Evolutionary conservation across 2,113 vertebrate species (phyloP), one percentile per base, ranked within the genome.

Genomic region (Osmerus eperlanus): DNA sequence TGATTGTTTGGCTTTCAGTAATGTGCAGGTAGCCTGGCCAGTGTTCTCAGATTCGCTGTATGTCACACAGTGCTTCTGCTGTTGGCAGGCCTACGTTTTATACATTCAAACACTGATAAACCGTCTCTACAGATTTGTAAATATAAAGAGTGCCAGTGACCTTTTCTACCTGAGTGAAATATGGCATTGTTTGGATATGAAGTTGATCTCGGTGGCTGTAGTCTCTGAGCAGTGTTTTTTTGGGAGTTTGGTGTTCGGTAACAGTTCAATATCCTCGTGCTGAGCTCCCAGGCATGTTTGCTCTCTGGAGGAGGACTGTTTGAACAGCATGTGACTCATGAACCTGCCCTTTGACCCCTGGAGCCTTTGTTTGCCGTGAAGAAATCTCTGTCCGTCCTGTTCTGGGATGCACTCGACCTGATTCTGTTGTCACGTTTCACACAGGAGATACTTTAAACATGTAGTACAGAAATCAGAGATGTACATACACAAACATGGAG

Each of bases 251-350:
- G 19, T 71, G 55, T 52, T 68, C 56, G 54, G 56, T 85, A 79
- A 47, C 12, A 23, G 66, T 80, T 67, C 32, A 36, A 64, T 65
- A 59, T 81, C 71, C 53, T 73, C 32, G 65, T 77, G 56, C 65
- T 71, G 6, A 28, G 61, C 74, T 81, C 64, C 32, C 23, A 78
- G 80, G 71, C 61, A 32, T 87, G 84, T 86, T 89, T 88, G 83
- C 76, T 85, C 66, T 68, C 56, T 72, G 32, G 21, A 63, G 32
- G 21, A 63, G 65, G 70, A 77, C 66, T 80, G 72, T 87, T 88
- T 87, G 75, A 80, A 73, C 80, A 76, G 66, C 72, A 47, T 16
- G 55, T 81, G 74, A 76, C 79, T 85, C 84, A 76, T 72, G 21
- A 61, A 23, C 72, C 75, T 53, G 41, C 65, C 67, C 64, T 74